phyloP scores from a whole-genome alignment of 2,888 invertebrate genomes.

The Drosophila koepferae region DNA sequence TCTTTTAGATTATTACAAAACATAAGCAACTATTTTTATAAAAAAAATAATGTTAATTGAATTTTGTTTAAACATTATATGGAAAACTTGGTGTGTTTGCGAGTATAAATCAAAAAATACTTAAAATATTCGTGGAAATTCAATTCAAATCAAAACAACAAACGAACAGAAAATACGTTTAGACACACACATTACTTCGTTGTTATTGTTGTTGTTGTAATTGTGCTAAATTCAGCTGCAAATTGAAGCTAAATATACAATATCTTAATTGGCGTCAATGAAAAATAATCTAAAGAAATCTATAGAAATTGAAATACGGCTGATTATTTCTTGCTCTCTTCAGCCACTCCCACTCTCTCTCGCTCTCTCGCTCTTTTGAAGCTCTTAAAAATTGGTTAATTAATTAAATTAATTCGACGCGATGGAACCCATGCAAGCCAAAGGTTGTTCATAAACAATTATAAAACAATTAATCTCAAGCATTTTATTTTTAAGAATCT shows the following conservation, averaged over 20 bases:
- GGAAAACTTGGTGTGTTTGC: background rate
- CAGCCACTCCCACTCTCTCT: background rate
- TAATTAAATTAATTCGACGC: constrained; percentile 24
- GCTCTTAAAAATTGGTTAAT: constrained; percentile 29
- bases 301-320: constrained; percentile 17
- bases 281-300: constrained; percentile 38
- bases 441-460: constrained; percentile 13
- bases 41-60: constrained; percentile 33
- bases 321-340: background rate
- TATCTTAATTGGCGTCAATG: constrained; percentile 48
- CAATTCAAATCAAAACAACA: constrained; percentile 12
- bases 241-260: constrained; percentile 45
- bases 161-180: constrained; percentile 5
- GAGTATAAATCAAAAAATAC: constrained; percentile 12
- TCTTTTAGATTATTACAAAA: constrained; percentile 61
- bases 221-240: constrained; percentile 43
- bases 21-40: constrained; percentile 41
- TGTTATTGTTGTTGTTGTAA: constrained; percentile 13
- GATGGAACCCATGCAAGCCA: constrained; percentile 12
- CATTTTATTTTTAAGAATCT: background rate
- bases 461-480: constrained; percentile 11
- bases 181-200: constrained; percentile 5
- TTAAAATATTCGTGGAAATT: constrained; percentile 26
- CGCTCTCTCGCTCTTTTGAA: background rate
- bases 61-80: background rate